These are phyloP conservation scores for Rhinogobio ventralis DNA, from an alignment of 2,797 vertebrate genomes.

Conservation along the genomic window DNA sequence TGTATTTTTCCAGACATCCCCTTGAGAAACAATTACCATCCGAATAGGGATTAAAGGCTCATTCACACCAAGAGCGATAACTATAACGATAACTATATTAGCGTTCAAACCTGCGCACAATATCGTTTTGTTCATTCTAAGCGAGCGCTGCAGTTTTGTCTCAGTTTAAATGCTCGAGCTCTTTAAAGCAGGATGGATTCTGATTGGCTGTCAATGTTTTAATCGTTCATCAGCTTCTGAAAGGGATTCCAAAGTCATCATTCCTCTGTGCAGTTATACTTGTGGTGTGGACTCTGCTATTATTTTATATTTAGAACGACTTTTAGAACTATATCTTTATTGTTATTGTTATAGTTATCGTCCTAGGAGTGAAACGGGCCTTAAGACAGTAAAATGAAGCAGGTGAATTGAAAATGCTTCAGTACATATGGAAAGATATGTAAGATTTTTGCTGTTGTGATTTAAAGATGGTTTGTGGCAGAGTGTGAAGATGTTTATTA, in stretches of 20 bases:
- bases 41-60: not conserved
- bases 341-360: not conserved
- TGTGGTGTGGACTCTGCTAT: not conserved
- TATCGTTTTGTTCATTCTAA: not conserved
- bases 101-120: not conserved
- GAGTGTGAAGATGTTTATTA: not conserved
- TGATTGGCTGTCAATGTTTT: not conserved
- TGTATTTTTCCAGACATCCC: not conserved
- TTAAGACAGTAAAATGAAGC: not conserved
- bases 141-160: not conserved
- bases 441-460: not conserved
- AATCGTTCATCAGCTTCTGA: not conserved
- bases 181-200: not conserved
- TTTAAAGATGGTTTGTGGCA: conserved; percentile 38
- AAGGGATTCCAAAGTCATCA: no score
- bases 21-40: not conserved
- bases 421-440: not conserved
- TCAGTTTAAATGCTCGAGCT: not conserved
- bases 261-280: not conserved
- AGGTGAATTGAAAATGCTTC: not conserved
- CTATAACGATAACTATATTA: not conserved
- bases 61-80: not conserved
- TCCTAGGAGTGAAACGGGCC: not conserved
- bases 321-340: not conserved
- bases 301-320: not conserved